Evolutionary conservation across 2,888 invertebrate species (phyloP), one percentile per base, ranked within the genome.

Genomic region (Chironomus tentans): DNA sequence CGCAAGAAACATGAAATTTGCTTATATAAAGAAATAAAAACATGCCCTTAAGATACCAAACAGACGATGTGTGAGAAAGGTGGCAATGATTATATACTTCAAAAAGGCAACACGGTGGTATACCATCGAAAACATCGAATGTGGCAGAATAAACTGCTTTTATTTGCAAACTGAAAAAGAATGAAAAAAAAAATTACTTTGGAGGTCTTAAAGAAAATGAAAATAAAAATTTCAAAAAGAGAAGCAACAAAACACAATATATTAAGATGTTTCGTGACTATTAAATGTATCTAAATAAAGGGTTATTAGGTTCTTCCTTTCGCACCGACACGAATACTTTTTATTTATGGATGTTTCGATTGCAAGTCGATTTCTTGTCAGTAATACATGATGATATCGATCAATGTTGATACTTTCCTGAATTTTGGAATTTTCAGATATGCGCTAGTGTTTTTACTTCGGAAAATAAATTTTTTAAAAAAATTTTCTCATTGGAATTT

Each of bases 211-310:
- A 15, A 15, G 47, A 65, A 62, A 62, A 62, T 62, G 22, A 18
- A 62, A 62, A n/a, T n/a, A n/a, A n/a, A n/a, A n/a, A n/a, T n/a
- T n/a, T n/a, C n/a, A n/a, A n/a, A 62, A 62, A 15, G 18, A 65
- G 22, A 56, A 68, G 21, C 48, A 47, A 38, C 15, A 78, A 79
- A 81, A 38, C 38, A 38, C 38, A 38, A 38, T 38, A 38, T 81
- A 82, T 82, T 80, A 82, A 83, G 82, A 82, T 80, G 82, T 82
- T 82, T 82, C 83, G 83, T 83, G 83, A 83, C 78, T 78, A 78
- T 78, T 78, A 77, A 77, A 76, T 78, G 77, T 77, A 74, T 76
- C 77, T 77, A 76, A 78, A 78, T 77, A 76, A 77, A 77, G 77
- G 78, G 78, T 78, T 78, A 78, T 78, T 79, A 78, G 78, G 65